phyloP scores from a whole-genome alignment of 2,888 invertebrate genomes.

The Pyrgus malvae region DNA sequence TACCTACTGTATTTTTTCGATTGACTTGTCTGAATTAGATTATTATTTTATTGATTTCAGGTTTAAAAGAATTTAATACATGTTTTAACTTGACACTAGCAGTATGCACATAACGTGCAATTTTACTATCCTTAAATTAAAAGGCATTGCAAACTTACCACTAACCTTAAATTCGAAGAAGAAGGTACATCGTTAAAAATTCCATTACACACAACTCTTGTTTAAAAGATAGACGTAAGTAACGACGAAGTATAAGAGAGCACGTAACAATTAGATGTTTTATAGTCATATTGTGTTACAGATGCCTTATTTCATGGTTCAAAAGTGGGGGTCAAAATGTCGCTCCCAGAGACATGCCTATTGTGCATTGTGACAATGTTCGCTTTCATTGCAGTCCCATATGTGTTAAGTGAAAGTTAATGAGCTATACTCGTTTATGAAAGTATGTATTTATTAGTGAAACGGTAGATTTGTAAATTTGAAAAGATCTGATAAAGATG shows the following conservation, averaged over 20 bases:
- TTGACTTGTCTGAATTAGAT: too few species aligned
- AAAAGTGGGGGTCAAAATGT: slow-evolving; percentile 34
- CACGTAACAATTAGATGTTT: slow-evolving; percentile 8
- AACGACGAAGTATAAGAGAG: neutral
- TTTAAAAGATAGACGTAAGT: neutral
- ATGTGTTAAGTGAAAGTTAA: slow-evolving; percentile 64
- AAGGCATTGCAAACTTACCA: too few species aligned
- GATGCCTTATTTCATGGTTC: slow-evolving; percentile 13
- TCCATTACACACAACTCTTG: too few species aligned
- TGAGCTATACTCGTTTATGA: slow-evolving; percentile 29
- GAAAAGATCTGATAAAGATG: neutral
- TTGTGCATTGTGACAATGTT: slow-evolving; percentile 68
- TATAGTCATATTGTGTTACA: slow-evolving; percentile 14
- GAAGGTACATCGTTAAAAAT: too few species aligned
- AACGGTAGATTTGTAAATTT: neutral
- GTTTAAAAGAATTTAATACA: too few species aligned
- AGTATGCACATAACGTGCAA: too few species aligned
- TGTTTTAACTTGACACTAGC: too few species aligned
- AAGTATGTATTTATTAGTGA: slow-evolving; percentile 24
- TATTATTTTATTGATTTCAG: too few species aligned
- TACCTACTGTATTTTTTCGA: too few species aligned
- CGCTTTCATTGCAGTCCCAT: slow-evolving; percentile 62
- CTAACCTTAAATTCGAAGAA: too few species aligned
- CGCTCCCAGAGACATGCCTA: slow-evolving; percentile 46
- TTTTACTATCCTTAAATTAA: too few species aligned